Evolutionary conservation across 2,888 invertebrate genomes (phyloP).

Genomic region (Strigamia crassipes): DNA sequence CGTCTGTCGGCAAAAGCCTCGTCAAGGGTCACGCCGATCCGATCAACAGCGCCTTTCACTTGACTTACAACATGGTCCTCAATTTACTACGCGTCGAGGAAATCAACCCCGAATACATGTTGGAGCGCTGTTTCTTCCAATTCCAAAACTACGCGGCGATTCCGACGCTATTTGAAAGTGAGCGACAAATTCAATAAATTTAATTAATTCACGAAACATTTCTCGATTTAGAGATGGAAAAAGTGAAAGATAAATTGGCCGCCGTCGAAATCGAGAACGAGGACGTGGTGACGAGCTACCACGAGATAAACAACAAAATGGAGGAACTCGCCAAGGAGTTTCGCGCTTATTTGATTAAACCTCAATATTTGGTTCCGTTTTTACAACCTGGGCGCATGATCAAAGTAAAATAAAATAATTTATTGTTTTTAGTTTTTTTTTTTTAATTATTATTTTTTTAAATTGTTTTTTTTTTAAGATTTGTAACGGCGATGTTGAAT

Average conservation of each 20-base stretch:
- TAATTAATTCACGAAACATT: no score
- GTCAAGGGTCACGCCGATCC: constrained; percentile 87
- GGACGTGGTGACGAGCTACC: constrained; percentile 76
- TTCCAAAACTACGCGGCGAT: constrained; percentile 97
- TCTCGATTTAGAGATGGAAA: constrained; percentile 65
- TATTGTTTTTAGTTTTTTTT: not conserved
- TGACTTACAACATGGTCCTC: constrained; percentile 99
- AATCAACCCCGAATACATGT: constrained; percentile 99
- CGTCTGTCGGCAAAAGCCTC: constrained; percentile 64
- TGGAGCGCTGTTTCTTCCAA: constrained; percentile 97
- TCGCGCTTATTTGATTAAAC: constrained; percentile 77
- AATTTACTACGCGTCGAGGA: constrained; percentile 96
- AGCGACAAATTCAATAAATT: constrained; percentile 58
- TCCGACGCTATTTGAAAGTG: constrained; percentile 84
- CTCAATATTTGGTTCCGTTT: constrained; percentile 89
- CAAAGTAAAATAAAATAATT: constrained; percentile 72
- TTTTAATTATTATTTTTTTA: not conserved
- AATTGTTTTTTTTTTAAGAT: constrained; percentile 66
- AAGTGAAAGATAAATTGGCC: constrained; percentile 70
- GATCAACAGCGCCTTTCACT: constrained; percentile 97
- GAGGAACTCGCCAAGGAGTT: constrained; percentile 75
- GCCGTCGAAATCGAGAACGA: constrained; percentile 73
- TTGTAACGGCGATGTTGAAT: constrained; percentile 80
- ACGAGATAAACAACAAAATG: constrained; percentile 80
- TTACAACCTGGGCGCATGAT: constrained; percentile 91